These are phyloP conservation scores for Lordiphosa andalusiaca DNA, from an alignment of 2,888 invertebrate species.

Conservation along the genomic window DNA sequence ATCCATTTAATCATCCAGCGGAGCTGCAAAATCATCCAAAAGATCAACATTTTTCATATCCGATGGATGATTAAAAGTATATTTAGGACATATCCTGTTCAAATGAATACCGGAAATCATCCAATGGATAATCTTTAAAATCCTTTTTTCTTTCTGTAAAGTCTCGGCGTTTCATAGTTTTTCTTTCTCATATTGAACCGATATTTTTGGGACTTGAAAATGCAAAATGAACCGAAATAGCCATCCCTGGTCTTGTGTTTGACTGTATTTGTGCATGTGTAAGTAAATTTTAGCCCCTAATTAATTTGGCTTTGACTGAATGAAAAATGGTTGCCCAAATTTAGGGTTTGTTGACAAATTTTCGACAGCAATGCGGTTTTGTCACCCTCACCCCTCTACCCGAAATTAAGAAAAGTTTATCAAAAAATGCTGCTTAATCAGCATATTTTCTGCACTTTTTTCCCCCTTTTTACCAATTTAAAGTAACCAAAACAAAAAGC, in stretches of 20 bases:
- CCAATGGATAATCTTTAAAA: too few relatives aligned
- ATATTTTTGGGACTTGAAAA: too few relatives aligned
- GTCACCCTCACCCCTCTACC: not conserved
- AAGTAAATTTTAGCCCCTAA: constrained; percentile 26
- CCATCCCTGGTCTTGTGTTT: constrained; percentile 23
- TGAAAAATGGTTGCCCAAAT: constrained; percentile 41
- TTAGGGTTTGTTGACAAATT: constrained; percentile 46
- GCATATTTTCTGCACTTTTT: constrained; percentile 48
- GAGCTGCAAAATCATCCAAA: too few relatives aligned
- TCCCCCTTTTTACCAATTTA: constrained; percentile 43
- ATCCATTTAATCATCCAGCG: too few relatives aligned
- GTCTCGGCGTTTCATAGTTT: too few relatives aligned
- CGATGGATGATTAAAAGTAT: too few relatives aligned
- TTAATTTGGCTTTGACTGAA: constrained; percentile 60
- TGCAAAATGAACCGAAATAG: not conserved
- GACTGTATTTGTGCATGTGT: not conserved
- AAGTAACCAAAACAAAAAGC: constrained; percentile 18
- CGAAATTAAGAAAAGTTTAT: constrained; percentile 27
- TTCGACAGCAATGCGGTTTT: constrained; percentile 35
- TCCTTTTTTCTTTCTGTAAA: too few relatives aligned
- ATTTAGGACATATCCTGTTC: too few relatives aligned
- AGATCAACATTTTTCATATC: too few relatives aligned
- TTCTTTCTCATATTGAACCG: too few relatives aligned
- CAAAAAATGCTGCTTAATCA: constrained; percentile 57
- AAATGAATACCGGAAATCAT: too few relatives aligned